Conservation (phyloP, 2,113 vertebrate genomes). For the Galeopterus variegatus region DNA sequence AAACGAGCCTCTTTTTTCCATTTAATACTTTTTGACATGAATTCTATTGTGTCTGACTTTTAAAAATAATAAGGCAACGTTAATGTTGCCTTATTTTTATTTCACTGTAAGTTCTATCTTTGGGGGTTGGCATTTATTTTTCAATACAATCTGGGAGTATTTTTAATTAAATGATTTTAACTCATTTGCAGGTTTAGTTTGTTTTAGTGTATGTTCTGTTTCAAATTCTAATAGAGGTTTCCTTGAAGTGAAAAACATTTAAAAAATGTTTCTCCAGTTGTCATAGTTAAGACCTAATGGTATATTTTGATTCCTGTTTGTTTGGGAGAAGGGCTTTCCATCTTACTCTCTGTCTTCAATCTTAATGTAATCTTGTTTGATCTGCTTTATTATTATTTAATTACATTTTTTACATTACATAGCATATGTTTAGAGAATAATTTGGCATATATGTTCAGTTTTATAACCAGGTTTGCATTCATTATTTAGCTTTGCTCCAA, state of each 20-base stretch:
- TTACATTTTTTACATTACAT: background rate
- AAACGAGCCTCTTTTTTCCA: background rate
- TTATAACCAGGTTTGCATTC: background rate
- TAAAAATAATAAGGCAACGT: background rate
- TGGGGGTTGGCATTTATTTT: background rate
- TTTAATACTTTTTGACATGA: background rate
- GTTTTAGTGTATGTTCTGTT: background rate
- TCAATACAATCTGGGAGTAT: background rate
- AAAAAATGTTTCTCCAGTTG: background rate
- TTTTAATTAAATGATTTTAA: background rate
- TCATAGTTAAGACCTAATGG: background rate
- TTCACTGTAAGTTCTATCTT: background rate
- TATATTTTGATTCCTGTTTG: background rate
- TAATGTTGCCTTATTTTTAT: background rate
- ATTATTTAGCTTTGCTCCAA: background rate
- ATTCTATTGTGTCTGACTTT: background rate
- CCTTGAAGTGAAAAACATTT: constrained; percentile 22
- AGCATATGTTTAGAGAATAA: background rate
- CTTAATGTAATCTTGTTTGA: background rate
- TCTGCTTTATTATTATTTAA: background rate
- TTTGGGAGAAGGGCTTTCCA: background rate
- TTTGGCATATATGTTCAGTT: background rate
- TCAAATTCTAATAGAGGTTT: constrained; percentile 7
- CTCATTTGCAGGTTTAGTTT: background rate
- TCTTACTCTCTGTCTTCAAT: background rate